Percentiles rank a stretch among this genome's conserved stretches.
Conservation (phyloP, 2,888 invertebrate species). For the Dasypogon diadema region DNA sequence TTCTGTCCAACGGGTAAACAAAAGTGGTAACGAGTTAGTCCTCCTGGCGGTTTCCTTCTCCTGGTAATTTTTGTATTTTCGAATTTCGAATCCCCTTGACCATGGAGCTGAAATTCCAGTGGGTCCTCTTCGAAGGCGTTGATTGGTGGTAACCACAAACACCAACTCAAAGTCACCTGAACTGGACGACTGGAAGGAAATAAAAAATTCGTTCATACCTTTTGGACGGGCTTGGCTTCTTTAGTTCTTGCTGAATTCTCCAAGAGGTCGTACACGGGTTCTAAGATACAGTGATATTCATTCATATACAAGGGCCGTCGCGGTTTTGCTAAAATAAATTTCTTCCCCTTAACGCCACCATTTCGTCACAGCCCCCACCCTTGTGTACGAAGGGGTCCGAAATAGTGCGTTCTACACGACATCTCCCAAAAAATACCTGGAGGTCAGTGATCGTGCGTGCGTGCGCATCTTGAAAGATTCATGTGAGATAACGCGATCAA, state of each 20-base stretch:
- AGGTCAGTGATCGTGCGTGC: slow-evolving; percentile 49
- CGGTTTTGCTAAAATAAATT: slow-evolving; percentile 54
- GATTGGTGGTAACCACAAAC: slow-evolving; percentile 26
- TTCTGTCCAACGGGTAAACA: background rate
- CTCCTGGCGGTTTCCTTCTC: background rate
- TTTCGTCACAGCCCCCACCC: background rate
- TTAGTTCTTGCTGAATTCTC: slow-evolving; percentile 69
- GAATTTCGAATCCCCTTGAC: slow-evolving; percentile 28
- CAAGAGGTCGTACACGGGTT: slow-evolving; percentile 64
- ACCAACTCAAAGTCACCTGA: slow-evolving; percentile 6
- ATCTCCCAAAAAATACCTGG: slow-evolving; percentile 4
- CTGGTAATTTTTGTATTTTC: background rate
- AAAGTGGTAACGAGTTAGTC: background rate
- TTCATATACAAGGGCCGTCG: slow-evolving; percentile 48
- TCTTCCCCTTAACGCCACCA: slow-evolving; percentile 51
- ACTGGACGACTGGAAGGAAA: slow-evolving; percentile 61
- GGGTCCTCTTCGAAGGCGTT: background rate
- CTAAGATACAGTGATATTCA: slow-evolving; percentile 51
- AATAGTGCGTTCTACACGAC: slow-evolving; percentile 27
- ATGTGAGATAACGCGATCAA: slow-evolving; percentile 49
- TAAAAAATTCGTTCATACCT: slow-evolving; percentile 60
- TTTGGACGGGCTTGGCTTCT: slow-evolving; percentile 67
- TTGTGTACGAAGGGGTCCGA: background rate
- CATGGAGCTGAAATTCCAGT: slow-evolving; percentile 16
- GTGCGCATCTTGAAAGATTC: slow-evolving; percentile 36